Evolutionary conservation across 2,797 vertebrate species (phyloP).

Genomic region (Poecilia gillii): DNA sequence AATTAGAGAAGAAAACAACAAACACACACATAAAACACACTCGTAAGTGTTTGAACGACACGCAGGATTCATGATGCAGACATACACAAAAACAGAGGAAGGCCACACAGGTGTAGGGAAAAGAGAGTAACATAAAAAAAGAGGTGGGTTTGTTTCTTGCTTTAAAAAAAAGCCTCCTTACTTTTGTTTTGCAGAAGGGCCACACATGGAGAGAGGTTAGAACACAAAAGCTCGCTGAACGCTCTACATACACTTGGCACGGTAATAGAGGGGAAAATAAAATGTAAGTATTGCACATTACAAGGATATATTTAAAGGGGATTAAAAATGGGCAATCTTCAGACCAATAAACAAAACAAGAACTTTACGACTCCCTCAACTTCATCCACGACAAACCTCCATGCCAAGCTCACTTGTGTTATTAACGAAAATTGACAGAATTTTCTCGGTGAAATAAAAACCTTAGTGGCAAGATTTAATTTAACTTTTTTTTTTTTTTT

Average conservation of each 20-base stretch:
- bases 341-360: constrained; percentile 23
- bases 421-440: not conserved
- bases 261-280: constrained; percentile 62
- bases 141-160: constrained; percentile 39
- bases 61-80: constrained; percentile 38
- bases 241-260: constrained; percentile 86
- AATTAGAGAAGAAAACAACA: constrained; percentile 55
- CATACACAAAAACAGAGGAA: constrained; percentile 52
- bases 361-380: constrained; percentile 20
- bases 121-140: constrained; percentile 22
- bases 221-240: constrained; percentile 53
- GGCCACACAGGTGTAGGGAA: constrained; percentile 51
- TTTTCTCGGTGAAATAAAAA: not conserved
- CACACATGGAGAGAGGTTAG: constrained; percentile 42
- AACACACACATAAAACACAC: constrained; percentile 25
- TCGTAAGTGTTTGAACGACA: constrained; percentile 29
- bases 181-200: constrained; percentile 32
- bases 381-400: constrained; percentile 28
- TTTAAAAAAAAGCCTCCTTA: constrained; percentile 40
- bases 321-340: constrained; percentile 23
- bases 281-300: constrained; percentile 75
- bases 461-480: not conserved
- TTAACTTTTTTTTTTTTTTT: not conserved
- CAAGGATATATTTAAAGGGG: constrained; percentile 48
- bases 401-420: constrained; percentile 44